Base-by-base conservation (phyloP, 2,888 invertebrate species). In the Macrophya alboannulata region DNA sequence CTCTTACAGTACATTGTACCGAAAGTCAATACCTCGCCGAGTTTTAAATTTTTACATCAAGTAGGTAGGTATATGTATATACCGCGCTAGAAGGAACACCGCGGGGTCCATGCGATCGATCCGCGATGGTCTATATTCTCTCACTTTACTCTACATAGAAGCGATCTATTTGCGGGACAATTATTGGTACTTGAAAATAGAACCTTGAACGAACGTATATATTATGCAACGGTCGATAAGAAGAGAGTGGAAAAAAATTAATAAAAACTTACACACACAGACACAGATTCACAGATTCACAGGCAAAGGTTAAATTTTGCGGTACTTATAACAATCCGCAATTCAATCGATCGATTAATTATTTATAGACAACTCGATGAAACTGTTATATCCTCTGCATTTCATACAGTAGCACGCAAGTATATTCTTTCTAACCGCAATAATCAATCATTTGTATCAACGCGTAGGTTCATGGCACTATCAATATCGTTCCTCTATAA, bases 401-500 rank as follows among this genome's bases (percentile, higher is more conserved):
- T 62, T 25, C 4, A 10, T 62, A 25, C 6, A 55, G 51, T 17
- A 51, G 4, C 21, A 25, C 62, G 62, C 62, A 62, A 62, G 21
- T 48, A 21, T 62, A 21, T 62, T 12, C 25, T 25, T 62, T 62
- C 21, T 25, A 62, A 25, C 62, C 10, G 25, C 25, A 12, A 62
- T 62, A 62, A 62, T 62, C 62, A 2, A 62, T 62, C 62, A 62
- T 62, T 62, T 25, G 25, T 25, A 62, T 62, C 62, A 62, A 62
- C 62, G 12, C 62, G 62, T 62, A 62, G 6, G 12, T 25, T n/a
- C n/a, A 25, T 8, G 12, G 12, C 9, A 25, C 0, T 4, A 62
- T 62, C 25, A 9, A 21, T 12, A 25, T 25, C 25, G 25, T 62
- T 55, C n/a, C n/a, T n/a, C 4, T 62, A 12, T n/a, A n/a, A n/a